Percentiles rank a stretch among this genome's conserved stretches.
phyloP scores from a whole-genome alignment of 92 coral and sea anemone genomes.

The Hydrozoanthus gracilis region DNA sequence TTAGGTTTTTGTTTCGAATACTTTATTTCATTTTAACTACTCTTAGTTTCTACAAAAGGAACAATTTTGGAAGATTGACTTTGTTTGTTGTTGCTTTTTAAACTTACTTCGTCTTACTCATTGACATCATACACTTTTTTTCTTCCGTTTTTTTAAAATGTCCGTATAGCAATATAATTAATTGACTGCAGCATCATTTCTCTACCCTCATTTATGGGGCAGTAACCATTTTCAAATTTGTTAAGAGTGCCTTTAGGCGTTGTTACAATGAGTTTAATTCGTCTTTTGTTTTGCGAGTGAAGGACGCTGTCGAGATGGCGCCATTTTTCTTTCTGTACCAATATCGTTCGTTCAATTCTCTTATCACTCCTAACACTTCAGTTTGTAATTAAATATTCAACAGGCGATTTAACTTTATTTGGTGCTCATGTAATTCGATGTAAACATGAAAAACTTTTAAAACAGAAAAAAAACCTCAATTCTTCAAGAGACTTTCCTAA shows the following conservation, averaged over 20 bases:
- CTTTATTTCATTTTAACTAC: no score
- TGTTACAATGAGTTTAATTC: not conserved
- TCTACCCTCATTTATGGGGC: not conserved
- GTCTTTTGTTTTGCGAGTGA: not conserved
- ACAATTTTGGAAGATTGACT: no score
- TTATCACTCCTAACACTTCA: not conserved
- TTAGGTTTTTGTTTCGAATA: no score
- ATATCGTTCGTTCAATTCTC: not conserved
- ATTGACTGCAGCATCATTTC: not conserved
- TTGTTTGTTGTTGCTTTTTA: no score
- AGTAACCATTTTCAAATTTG: not conserved
- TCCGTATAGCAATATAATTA: not conserved
- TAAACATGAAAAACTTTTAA: no score
- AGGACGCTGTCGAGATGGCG: not conserved
- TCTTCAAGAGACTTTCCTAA: no score
- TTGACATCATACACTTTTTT: no score
- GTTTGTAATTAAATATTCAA: not conserved
- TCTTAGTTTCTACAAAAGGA: no score
- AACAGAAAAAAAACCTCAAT: no score
- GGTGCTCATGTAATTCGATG: not conserved
- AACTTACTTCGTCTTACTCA: no score
- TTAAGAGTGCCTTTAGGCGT: conserved; percentile 13
- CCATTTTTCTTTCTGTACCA: not conserved
- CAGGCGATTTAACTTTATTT: not conserved
- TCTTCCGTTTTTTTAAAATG: no score